Base-by-base conservation (phyloP, 2,797 vertebrate species). In the Poeciliopsis gracilis region DNA sequence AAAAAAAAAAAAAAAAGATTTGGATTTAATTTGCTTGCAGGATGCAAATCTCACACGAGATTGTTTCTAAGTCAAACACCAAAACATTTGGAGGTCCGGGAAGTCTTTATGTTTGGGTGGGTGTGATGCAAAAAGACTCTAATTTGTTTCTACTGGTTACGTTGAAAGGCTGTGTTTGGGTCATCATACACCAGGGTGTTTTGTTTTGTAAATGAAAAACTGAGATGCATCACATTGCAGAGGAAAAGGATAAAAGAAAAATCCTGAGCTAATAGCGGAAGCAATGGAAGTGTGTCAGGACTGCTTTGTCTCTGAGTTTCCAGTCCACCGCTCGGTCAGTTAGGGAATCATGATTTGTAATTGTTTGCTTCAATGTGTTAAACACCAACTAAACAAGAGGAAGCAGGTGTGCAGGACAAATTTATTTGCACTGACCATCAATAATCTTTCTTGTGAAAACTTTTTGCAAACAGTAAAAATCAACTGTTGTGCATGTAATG, bases 401-500 rank as follows among this genome's bases (percentile, higher is more conserved):
- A 28, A 28, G 51, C 30, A 25, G 23, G 8, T 36, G 49, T 12
- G 11, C 10, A 53, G 49, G 11, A 33, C 9, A n/a, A 30, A 69
- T 66, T 51, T 36, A 55, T 20, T 49, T 16, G 18, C 73, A 80
- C 18, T 46, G 11, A 75, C 79, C 72, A 30, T 38, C 13, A 43
- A 53, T 25, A 25, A 66, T 77, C 18, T 49, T 73, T 74, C 41
- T 0, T 0, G 4, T 73, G 53, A 43, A 28, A 23, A 25, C 69
- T 53, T 51, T 36, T 12, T 51, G 43, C 36, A 33, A 49, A 73
- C 72, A 55, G 16, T 25, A 25, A 38, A 41, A 11, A 51, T 36
- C 51, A 51, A 23, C 47, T 53, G 47, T 13, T 51, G 18, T 8
- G 18, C 9, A 53, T 25, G 20, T 23, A 73, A n/a, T 23, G 30